These are phyloP conservation scores for Drosophila greeni DNA, from an alignment of 2,888 invertebrate species.

Conservation along the genomic window DNA sequence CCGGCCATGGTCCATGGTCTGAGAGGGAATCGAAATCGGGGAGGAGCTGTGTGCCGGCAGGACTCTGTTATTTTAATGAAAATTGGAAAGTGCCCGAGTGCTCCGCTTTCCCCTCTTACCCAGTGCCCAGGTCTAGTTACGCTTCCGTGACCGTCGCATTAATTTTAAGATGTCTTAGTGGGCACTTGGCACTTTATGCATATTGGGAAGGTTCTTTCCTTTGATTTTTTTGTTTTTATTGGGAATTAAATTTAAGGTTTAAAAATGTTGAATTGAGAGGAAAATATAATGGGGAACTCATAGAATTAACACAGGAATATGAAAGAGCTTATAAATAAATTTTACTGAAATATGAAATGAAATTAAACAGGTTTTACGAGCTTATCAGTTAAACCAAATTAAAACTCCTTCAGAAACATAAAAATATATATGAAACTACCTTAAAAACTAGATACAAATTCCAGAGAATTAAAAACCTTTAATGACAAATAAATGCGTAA, in stretches of 20 bases:
- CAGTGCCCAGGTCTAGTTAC: conserved; percentile 30
- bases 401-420: background rate
- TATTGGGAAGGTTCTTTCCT: conserved; percentile 17
- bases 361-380: too few species aligned
- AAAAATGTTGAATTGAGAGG: background rate
- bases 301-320: too few species aligned
- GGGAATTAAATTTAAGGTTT: conserved; percentile 10
- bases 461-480: background rate
- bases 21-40: conserved; percentile 18
- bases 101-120: conserved; percentile 38
- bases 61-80: conserved; percentile 76
- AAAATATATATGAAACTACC: background rate
- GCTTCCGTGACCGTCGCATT: conserved; percentile 40
- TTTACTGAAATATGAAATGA: too few species aligned
- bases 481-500: background rate
- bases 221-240: conserved; percentile 26
- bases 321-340: too few species aligned
- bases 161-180: conserved; percentile 50
- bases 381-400: background rate
- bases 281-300: too few species aligned
- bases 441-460: background rate
- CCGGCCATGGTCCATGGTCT: conserved; percentile 18
- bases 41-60: conserved; percentile 33
- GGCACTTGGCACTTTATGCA: conserved; percentile 27
- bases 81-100: conserved; percentile 73